phyloP scores from a whole-genome alignment of 2,113 vertebrate species.

The Laticauda laticaudata region DNA sequence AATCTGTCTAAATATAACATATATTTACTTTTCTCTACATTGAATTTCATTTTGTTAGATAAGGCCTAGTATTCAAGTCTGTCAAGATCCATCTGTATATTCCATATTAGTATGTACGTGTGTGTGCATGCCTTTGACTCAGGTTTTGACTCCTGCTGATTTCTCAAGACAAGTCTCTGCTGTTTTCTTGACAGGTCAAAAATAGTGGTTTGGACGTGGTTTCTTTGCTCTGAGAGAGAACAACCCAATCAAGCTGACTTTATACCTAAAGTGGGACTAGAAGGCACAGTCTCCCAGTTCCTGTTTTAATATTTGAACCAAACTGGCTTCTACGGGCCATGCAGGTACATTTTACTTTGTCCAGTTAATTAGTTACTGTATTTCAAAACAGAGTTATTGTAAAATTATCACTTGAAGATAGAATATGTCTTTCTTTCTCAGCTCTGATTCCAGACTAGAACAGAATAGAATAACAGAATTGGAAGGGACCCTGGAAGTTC shows the following conservation, averaged over 20 bases:
- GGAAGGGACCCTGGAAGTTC: too few species aligned
- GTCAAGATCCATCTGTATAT: too few species aligned
- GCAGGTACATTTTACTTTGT: background rate
- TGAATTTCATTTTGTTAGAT: too few species aligned
- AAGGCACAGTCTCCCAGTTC: background rate
- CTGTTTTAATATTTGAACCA: background rate
- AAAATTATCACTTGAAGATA: background rate
- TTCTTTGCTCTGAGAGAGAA: background rate
- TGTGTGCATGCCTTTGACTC: background rate
- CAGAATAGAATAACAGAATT: too few species aligned
- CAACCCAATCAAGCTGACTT: background rate
- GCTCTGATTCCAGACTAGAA: background rate
- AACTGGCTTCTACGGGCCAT: background rate
- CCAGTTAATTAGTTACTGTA: constrained; percentile 1
- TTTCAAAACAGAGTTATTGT: constrained; percentile 12
- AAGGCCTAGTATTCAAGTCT: too few species aligned
- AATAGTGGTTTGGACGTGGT: background rate
- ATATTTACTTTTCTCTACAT: too few species aligned
- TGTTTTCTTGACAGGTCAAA: background rate
- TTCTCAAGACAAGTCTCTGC: background rate
- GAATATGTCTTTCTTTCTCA: background rate
- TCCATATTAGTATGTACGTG: background rate
- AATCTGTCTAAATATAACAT: too few species aligned
- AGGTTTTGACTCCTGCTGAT: background rate
- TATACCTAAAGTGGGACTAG: background rate